These are phyloP conservation scores for Phrynocephalus versicolor DNA, from an alignment of 2,113 vertebrate genomes.

Conservation along the genomic window DNA sequence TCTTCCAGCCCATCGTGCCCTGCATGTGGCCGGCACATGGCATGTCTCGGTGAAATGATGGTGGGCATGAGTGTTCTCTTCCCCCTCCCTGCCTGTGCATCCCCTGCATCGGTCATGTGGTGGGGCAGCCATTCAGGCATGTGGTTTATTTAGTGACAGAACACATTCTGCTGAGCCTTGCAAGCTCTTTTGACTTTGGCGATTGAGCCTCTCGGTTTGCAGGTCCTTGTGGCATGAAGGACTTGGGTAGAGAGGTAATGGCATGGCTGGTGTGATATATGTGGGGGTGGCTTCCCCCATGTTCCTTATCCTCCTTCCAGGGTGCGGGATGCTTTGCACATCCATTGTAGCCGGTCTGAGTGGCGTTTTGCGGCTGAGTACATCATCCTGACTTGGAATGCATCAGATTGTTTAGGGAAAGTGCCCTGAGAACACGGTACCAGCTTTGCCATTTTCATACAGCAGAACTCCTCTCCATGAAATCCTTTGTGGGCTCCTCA, in stretches of 20 bases:
- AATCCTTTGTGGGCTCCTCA: not conserved
- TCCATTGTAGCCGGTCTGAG: not conserved
- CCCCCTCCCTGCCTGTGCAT: too few species aligned
- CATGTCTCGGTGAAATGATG: not conserved
- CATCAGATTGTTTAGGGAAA: not conserved
- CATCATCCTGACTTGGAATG: not conserved
- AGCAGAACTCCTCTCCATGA: not conserved
- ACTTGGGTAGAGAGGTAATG: too few species aligned
- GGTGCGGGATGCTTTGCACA: not conserved
- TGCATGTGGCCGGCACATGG: not conserved
- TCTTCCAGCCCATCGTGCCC: not conserved
- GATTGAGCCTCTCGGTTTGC: not conserved
- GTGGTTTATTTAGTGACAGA: not conserved
- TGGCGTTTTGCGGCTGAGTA: not conserved
- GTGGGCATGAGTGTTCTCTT: too few species aligned
- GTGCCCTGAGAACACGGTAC: not conserved
- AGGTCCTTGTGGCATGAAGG: not conserved
- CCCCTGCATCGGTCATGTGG: not conserved
- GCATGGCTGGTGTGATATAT: too few species aligned
- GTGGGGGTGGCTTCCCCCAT: too few species aligned
- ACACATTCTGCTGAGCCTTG: not conserved
- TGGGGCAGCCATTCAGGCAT: not conserved
- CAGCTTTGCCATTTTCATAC: not conserved
- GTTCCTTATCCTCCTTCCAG: not conserved
- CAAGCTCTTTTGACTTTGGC: not conserved